phyloP scores from a whole-genome alignment of 2,888 invertebrate species.

The Dicranocentrus wangi region DNA sequence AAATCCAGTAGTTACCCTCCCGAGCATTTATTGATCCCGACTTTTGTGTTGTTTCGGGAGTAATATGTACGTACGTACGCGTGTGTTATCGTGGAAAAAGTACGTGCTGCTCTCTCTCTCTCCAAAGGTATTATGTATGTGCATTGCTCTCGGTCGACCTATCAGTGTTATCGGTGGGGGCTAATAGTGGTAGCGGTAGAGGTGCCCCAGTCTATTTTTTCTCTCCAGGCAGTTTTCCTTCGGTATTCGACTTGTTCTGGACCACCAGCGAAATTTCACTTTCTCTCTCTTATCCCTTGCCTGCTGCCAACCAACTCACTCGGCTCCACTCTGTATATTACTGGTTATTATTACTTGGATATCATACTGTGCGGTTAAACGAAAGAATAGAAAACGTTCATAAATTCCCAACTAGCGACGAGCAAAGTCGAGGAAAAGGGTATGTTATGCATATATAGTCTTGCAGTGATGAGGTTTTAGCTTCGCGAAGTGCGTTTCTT shows the following conservation, averaged over 20 bases:
- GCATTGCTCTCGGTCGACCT: conserved; percentile 19
- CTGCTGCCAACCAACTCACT: not conserved
- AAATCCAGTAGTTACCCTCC: conserved; percentile 16
- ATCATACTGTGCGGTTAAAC: conserved; percentile 38
- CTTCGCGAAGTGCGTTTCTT: not conserved
- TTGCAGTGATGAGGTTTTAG: not conserved
- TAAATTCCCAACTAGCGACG: conserved; percentile 38
- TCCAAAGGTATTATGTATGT: not conserved
- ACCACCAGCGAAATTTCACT: conserved; percentile 15
- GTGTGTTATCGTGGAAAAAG: no score
- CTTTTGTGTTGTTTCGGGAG: not conserved
- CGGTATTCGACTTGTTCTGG: conserved; percentile 1
- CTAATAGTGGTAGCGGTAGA: conserved; percentile 1
- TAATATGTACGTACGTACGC: not conserved
- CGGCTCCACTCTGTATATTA: not conserved
- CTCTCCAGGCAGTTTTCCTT: conserved; percentile 19
- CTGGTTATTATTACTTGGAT: conserved; percentile 14
- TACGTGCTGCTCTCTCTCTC: not conserved
- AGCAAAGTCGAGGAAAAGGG: conserved; percentile 36
- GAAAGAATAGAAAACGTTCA: conserved; percentile 25
- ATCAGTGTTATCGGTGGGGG: conserved; percentile 34
- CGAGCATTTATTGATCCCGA: conserved; percentile 55
- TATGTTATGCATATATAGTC: conserved; percentile 3
- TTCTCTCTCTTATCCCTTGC: not conserved
- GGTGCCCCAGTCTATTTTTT: not conserved